Conservation (phyloP, 2,888 invertebrate species). For the Lepidonotus clava region DNA sequence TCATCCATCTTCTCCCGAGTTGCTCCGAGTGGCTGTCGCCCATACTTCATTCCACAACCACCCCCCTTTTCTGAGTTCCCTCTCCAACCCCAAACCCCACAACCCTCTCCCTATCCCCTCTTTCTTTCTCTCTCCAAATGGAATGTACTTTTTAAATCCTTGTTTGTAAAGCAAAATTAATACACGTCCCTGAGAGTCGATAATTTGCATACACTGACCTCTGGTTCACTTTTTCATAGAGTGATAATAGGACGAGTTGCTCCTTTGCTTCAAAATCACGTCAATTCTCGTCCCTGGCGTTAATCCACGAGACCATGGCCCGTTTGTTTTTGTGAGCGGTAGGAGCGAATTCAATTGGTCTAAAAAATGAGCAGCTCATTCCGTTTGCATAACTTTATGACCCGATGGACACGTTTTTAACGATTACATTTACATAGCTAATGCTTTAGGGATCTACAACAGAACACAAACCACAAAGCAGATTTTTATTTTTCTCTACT, state of each 20-base stretch:
- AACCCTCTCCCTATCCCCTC: too few relatives aligned
- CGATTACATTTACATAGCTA: constrained; percentile 17
- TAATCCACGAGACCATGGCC: not conserved
- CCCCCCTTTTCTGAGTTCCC: not conserved
- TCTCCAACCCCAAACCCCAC: not conserved
- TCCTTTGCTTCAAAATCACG: not conserved
- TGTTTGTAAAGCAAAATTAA: too few relatives aligned
- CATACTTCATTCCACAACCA: not conserved
- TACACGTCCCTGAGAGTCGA: not conserved
- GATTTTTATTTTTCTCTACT: too few relatives aligned
- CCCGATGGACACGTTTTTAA: not conserved
- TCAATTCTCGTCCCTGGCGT: not conserved
- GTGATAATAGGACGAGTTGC: not conserved
- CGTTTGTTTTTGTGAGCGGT: not conserved
- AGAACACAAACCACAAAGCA: too few relatives aligned
- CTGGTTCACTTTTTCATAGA: not conserved
- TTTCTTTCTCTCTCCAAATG: too few relatives aligned
- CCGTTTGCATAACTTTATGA: constrained; percentile 27
- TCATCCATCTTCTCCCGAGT: not conserved
- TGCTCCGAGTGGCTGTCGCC: not conserved
- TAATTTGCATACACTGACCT: not conserved
- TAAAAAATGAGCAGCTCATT: not conserved
- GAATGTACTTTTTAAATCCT: not conserved
- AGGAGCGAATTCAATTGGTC: constrained; percentile 16
- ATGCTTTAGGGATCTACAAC: not conserved